Base-by-base conservation (phyloP, 1,140 invertebrate species). In the Drosophila oshimai region DNA sequence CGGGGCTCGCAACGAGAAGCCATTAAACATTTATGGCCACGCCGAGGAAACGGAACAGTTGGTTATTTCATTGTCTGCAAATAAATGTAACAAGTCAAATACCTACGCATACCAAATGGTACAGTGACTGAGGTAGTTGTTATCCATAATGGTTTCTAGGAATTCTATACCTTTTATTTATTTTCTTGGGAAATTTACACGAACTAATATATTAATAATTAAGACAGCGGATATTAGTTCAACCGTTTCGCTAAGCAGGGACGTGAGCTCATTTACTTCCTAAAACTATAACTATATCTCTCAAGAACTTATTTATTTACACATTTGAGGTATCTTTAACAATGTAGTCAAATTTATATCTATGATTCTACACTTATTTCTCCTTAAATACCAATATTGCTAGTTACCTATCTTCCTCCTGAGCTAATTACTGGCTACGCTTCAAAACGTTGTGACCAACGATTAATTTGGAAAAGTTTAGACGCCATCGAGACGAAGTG, bases 391-490 rank as follows among this genome's bases (percentile, higher is more conserved):
- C 6, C 7, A 1, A 37, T 7, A 17, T n/a, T 1, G 2, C 4
- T 22, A 5, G 2, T 29, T 33, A 20, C 20, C 13, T 39, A n/a
- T 17, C 6, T 2, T 26, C 5, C 1, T 3, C 7, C 6, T 31
- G 4, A 28, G 34, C 49, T 79, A 84, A 86, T 84, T 79, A 67
- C 45, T 58, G 45, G 31, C 44, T 45, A 62, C 42, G 42, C 55
- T 69, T 77, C n/a, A 68, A 86, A 86, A 70, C 39, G 67, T 61
- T 73, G 45, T 42, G 17, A 13, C 29, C 62, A 73, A 76, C 75
- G 75, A 86, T 76, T 80, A 79, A 73, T 76, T 79, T 54, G 13
- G 1, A 5, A 84, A 84, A 67, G 26, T 84, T 84, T 12, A 9
- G 13, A 20, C 46, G 9, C 34, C 22, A 6, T 18, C 15, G 24